phyloP scores from a whole-genome alignment of 2,113 vertebrate species.

The Dendropsophus ebraccatus region DNA sequence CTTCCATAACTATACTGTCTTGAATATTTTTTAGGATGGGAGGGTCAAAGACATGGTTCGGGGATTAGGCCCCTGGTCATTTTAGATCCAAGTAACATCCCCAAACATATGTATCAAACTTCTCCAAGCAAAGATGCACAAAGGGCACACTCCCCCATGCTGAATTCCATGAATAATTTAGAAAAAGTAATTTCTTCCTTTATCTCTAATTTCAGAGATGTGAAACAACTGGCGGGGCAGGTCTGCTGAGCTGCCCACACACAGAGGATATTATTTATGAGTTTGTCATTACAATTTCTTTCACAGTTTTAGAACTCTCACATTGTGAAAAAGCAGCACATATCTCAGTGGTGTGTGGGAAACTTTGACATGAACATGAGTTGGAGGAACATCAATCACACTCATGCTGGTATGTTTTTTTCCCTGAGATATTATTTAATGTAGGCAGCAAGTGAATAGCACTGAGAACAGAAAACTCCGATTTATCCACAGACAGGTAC shows the following conservation, averaged over 20 bases:
- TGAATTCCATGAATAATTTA: constrained; percentile 56
- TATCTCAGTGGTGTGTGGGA: constrained; percentile 32
- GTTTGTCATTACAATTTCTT: constrained; percentile 47
- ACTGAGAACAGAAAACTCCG: constrained; percentile 39
- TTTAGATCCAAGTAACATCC: too few relatives aligned
- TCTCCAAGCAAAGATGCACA: neutral
- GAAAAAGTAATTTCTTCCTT: constrained; percentile 43
- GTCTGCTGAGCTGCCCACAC: constrained; percentile 35
- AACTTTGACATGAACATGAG: constrained; percentile 44
- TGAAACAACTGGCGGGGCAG: constrained; percentile 47
- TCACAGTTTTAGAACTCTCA: constrained; percentile 49
- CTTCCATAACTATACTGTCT: too few relatives aligned
- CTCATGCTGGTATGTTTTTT: constrained; percentile 22
- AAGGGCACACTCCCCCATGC: constrained; percentile 29
- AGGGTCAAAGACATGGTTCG: too few relatives aligned
- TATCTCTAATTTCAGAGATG: constrained; percentile 40
- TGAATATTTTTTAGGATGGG: too few relatives aligned
- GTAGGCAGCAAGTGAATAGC: constrained; percentile 55
- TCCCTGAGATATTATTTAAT: constrained; percentile 45
- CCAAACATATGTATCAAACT: neutral
- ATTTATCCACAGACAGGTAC: constrained; percentile 51
- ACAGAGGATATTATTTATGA: constrained; percentile 57
- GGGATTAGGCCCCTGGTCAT: too few relatives aligned
- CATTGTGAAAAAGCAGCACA: constrained; percentile 51
- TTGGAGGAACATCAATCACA: constrained; percentile 54